Base-by-base conservation (phyloP, 30 jellyfish, hydroid and myxozoan species). In the Hydra vulgaris region DNA sequence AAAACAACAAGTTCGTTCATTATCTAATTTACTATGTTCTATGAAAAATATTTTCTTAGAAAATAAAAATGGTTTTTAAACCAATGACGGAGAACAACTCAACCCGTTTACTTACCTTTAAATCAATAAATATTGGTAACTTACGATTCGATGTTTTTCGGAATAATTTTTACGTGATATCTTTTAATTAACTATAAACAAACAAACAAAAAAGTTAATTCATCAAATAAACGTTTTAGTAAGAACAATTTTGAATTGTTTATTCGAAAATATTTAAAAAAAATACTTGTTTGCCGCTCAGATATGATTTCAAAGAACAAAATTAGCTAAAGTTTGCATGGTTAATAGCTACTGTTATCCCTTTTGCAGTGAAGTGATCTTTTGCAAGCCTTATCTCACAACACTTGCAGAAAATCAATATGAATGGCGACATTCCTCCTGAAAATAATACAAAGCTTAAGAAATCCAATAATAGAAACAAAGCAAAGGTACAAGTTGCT, bases 401-500 rank as follows among this genome's bases (percentile, higher is more conserved):
- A 40, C 7, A 69, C 25, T 21, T 1, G 27, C 27, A 69, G 76
- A 69, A 24, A 56, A 56, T n/a, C 17, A 24, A 21, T 69, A 69
- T 73, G 81, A 73, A 25, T 73, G 21, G 23, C 16, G 81, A 73
- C 55, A 72, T 20, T 8, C 52, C 81, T 20, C 23, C 27, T 73
- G 81, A 72, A 27, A 54, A 72, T 8, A 72, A 21, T 21, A 21
- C 20, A 16, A 25, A 21, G 20, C 23, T 7, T 27, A 40, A 40
- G 61, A 40, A 40, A 40, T 40, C 12, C 61, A 40, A 12, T 40
- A 40, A 54, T 54, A 73, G 20, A 25, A 25, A 20, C 66, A 92
- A 83, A 40, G 95, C 95, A 26, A 81, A 94, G 69, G 85, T 92
- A 73, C 98, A 92, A 84, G 96, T 92, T 26, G 81, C 98, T 8